Evolutionary conservation across 1,140 invertebrate genomes (phyloP).

Genomic region (Lepidurus arcticus): DNA sequence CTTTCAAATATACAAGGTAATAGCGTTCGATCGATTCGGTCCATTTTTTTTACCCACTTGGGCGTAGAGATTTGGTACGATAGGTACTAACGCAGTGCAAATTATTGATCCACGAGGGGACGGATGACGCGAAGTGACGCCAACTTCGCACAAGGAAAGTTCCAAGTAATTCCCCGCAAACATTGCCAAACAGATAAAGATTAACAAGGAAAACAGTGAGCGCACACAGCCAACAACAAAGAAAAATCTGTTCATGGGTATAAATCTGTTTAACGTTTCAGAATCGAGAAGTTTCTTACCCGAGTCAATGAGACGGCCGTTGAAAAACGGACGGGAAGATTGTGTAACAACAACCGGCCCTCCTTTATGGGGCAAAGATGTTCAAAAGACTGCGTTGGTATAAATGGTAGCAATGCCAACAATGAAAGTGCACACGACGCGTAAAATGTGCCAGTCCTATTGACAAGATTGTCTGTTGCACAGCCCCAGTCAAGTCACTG

Average conservation of each 20-base stretch:
- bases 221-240: neutral
- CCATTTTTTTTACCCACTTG: neutral
- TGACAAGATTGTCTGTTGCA: neutral
- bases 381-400: neutral
- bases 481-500: neutral
- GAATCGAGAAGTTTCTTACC: neutral
- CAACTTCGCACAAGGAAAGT: neutral
- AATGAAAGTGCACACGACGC: neutral
- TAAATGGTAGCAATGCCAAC: constrained; percentile 5
- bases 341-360: neutral
- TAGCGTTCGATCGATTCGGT: neutral
- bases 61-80: neutral
- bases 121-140: neutral
- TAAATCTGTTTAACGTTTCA: neutral
- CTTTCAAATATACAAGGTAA: neutral
- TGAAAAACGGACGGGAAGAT: no score
- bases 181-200: neutral
- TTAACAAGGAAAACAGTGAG: neutral
- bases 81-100: neutral
- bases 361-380: neutral
- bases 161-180: neutral
- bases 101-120: neutral
- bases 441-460: neutral
- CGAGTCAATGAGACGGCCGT: neutral
- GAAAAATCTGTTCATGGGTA: neutral